Conservation (phyloP, 2,888 invertebrate genomes). For the Erynnis tages region DNA sequence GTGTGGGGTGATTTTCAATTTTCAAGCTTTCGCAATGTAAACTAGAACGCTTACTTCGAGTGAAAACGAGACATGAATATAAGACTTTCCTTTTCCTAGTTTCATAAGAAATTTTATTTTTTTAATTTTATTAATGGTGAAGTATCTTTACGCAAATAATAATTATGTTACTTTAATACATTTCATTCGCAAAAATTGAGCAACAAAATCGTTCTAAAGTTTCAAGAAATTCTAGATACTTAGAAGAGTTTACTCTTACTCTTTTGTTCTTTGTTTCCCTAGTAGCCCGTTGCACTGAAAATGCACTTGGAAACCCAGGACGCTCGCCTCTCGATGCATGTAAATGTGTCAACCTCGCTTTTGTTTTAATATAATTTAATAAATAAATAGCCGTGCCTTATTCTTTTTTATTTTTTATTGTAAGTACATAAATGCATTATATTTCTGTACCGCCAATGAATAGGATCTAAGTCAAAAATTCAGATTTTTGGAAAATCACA, state of each 20-base stretch:
- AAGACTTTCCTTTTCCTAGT: not conserved
- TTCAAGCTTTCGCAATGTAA: not conserved
- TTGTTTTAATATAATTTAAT: too few species aligned
- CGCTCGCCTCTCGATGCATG: too few species aligned
- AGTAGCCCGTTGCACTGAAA: constrained; percentile 10
- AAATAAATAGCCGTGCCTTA: too few species aligned
- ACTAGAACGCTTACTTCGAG: constrained; percentile 13
- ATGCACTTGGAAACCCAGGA: not conserved
- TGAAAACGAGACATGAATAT: not conserved
- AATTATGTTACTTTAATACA: not conserved
- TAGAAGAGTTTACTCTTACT: not conserved
- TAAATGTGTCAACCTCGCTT: too few species aligned
- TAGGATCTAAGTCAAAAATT: too few species aligned
- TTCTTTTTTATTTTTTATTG: too few species aligned
- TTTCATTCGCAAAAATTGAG: not conserved
- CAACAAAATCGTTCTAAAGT: not conserved
- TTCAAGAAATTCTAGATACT: not conserved
- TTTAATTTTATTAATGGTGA: not conserved
- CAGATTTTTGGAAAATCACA: too few species aligned
- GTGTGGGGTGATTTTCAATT: not conserved
- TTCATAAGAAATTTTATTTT: not conserved
- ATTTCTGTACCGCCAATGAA: too few species aligned
- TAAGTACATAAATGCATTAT: too few species aligned
- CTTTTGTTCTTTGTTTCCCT: constrained; percentile 2
- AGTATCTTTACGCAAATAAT: not conserved